Percentiles rank a stretch among this genome's conserved stretches.
phyloP scores from a whole-genome alignment of 2,113 vertebrate species.

The Steatornis caripensis region DNA sequence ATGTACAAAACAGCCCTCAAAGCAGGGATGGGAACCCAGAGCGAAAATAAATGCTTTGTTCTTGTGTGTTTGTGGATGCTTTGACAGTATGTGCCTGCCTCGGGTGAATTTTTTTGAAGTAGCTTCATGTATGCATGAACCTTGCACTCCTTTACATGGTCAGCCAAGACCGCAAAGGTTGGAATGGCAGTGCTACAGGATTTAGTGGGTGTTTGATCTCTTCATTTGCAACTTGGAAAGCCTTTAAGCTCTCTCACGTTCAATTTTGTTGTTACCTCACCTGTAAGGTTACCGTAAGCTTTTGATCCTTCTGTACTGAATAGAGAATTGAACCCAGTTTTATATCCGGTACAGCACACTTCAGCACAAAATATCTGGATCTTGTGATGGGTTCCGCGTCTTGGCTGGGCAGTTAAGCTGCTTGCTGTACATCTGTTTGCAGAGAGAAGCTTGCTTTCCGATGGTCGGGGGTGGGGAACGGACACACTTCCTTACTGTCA shows the following conservation, averaged over 20 bases:
- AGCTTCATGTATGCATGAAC: background rate
- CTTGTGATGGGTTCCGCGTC: background rate
- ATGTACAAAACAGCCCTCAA: background rate
- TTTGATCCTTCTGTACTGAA: background rate
- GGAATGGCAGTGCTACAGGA: background rate
- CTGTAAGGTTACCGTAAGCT: background rate
- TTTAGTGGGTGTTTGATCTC: background rate
- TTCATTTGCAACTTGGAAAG: background rate
- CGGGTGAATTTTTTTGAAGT: constrained; percentile 1
- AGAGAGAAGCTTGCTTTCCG: background rate
- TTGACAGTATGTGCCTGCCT: background rate
- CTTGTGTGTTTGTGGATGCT: background rate
- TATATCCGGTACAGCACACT: background rate
- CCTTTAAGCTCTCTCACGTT: background rate
- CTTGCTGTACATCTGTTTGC: background rate
- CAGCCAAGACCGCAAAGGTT: background rate
- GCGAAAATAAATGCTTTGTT: background rate
- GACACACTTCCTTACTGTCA: rapidly evolving
- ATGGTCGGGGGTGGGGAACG: too few species aligned
- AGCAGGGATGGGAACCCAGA: background rate
- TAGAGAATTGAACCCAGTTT: background rate
- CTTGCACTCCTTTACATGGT: background rate
- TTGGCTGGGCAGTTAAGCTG: background rate
- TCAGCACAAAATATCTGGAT: background rate
- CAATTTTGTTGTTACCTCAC: background rate